These are phyloP conservation scores for Charaxes varanes DNA, from an alignment of 1,140 invertebrate genomes.

Conservation along the genomic window DNA sequence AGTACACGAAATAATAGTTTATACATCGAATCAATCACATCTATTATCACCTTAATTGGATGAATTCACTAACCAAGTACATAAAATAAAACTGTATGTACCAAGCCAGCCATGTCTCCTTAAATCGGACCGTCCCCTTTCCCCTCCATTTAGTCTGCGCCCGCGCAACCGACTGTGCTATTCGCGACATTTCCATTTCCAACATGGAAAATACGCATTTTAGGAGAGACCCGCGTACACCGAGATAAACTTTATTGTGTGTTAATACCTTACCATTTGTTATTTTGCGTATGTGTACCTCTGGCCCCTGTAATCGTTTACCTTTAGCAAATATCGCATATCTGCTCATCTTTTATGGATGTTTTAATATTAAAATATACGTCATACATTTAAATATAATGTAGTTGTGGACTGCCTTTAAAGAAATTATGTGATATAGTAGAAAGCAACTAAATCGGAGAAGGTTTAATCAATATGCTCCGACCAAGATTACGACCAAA, in stretches of 20 bases:
- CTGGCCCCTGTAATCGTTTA: neutral
- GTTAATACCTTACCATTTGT: conserved; percentile 43
- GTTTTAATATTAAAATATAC: conserved; percentile 9
- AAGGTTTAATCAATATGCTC: too few relatives aligned
- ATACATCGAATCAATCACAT: too few relatives aligned
- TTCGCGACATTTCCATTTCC: conserved; percentile 55
- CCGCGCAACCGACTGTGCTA: conserved; percentile 49
- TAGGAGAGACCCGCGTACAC: conserved; percentile 43
- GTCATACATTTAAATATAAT: conserved; percentile 8
- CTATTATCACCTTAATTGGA: too few relatives aligned
- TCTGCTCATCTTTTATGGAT: neutral
- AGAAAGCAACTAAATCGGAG: too few relatives aligned
- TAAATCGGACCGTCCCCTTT: conserved; percentile 34
- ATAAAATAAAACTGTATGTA: conserved; percentile 43
- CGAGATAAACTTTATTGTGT: conserved; percentile 60
- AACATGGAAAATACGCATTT: conserved; percentile 51
- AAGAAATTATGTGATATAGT: too few relatives aligned
- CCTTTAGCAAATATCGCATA: conserved; percentile 1
- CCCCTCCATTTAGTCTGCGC: conserved; percentile 28
- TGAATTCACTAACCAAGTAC: too few relatives aligned
- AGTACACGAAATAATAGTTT: too few relatives aligned
- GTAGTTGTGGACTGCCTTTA: neutral
- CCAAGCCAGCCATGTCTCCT: conserved; percentile 58
- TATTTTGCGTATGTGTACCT: conserved; percentile 2
- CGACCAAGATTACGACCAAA: too few relatives aligned